phyloP scores from a whole-genome alignment of 2,113 vertebrate genomes.

The Arenaria interpres region DNA sequence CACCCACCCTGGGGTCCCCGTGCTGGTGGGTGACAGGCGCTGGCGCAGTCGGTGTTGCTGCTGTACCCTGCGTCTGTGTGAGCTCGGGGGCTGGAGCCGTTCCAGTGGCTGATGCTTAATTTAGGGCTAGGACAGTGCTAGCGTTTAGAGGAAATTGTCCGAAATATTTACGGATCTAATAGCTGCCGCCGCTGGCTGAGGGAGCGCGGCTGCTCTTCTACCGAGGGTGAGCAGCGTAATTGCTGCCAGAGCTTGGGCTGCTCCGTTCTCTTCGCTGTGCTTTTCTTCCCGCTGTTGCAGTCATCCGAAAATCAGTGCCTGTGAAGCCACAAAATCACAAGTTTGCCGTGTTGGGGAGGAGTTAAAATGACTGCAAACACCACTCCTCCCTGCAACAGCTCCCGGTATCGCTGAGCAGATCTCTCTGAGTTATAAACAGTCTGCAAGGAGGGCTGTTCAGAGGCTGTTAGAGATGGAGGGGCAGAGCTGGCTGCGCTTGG shows the following conservation, averaged over 20 bases:
- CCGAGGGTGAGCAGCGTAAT: rapidly evolving
- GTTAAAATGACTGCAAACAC: conserved; percentile 50
- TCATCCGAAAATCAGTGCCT: neutral
- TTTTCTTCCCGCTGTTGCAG: neutral
- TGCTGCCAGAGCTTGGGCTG: neutral
- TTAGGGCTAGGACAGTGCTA: neutral
- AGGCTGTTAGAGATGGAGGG: neutral
- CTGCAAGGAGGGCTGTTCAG: neutral
- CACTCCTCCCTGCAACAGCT: conserved; percentile 3
- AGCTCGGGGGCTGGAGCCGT: neutral
- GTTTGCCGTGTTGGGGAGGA: conserved; percentile 43
- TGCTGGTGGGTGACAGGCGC: too few species aligned
- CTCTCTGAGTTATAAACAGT: neutral
- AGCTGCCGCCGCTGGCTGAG: neutral
- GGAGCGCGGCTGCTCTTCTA: neutral
- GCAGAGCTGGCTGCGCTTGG: neutral
- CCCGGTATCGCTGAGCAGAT: neutral
- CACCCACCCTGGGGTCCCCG: neutral
- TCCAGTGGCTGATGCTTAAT: neutral
- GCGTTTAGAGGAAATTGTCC: neutral
- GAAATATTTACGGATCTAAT: neutral
- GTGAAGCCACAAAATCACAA: conserved; percentile 22
- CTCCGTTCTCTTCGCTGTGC: neutral
- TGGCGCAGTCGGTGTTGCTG: too few species aligned
- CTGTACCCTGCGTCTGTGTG: neutral